Conservation (phyloP, 2,888 invertebrate species). For the Thelaira solivaga region DNA sequence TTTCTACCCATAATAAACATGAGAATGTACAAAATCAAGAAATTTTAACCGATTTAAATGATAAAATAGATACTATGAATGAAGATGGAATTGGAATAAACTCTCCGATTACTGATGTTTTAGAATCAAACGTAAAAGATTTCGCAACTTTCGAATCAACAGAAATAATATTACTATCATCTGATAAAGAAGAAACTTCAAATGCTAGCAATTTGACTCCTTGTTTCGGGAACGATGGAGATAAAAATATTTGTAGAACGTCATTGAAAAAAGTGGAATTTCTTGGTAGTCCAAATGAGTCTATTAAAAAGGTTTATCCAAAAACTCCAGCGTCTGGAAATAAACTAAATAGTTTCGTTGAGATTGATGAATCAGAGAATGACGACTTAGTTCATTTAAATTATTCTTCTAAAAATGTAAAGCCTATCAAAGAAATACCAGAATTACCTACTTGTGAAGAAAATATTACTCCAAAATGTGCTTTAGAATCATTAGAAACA, state of each 20-base stretch:
- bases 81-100: background rate
- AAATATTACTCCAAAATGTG: background rate
- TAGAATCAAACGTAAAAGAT: background rate
- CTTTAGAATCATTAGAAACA: slow-evolving; percentile 9
- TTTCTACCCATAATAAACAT: background rate
- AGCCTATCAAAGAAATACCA: background rate
- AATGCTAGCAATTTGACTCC: background rate
- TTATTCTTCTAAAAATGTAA: slow-evolving; percentile 9
- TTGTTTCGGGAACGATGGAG: background rate
- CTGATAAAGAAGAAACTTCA: background rate
- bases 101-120: background rate
- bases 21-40: background rate
- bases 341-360: slow-evolving; percentile 54
- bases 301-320: slow-evolving; percentile 66
- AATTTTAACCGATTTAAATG: background rate
- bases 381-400: slow-evolving; percentile 4
- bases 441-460: background rate
- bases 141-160: background rate
- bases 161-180: too few relatives aligned
- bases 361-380: slow-evolving; percentile 37
- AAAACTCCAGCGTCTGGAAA: slow-evolving; percentile 68
- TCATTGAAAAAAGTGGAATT: slow-evolving; percentile 66
- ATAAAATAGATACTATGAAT: background rate
- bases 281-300: slow-evolving; percentile 42
- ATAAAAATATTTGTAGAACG: background rate